Evolutionary conservation across 2,888 invertebrate genomes (phyloP), one percentile per base, ranked within the genome.

Genomic region (Andrena fulva): DNA sequence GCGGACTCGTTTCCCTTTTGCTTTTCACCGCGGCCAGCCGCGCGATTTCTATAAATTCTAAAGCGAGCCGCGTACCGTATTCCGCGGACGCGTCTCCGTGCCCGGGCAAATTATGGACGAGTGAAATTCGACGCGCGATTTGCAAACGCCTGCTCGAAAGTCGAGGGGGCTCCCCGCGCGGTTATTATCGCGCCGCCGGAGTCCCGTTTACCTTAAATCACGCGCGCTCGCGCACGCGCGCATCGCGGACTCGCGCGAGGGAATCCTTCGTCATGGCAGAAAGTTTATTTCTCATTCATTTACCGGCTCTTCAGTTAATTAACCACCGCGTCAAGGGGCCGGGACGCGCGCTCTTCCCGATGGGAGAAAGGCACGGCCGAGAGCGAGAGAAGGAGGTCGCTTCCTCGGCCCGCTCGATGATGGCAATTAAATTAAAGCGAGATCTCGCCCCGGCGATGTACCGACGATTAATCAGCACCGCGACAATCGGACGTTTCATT

Each of bases 371-470:
- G 71, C 74, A 60, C 62, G 63, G 50, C 29, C 6, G 27, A 24
- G 59, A 42, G 52, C n/a, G 56, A 59, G 54, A 54, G 42, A 60
- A 60, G 60, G 42, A 72, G 33, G 66, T 52, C 69, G 63, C 70
- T 67, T 71, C 42, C 75, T 62, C 69, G 73, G 72, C 67, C 52
- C 27, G 67, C 72, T 42, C 90, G 90, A 90, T 88, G 91, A 92
- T 92, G 87, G 91, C 91, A 91, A 92, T 92, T 92, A 91, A 91
- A 92, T 91, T 90, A 90, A 92, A 91, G 84, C 89, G 87, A 91
- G 92, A 93, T 92, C 90, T 86, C 87, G 82, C 84, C 83, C 73
- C 35, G 70, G 33, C 87, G 92, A 92, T 92, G 92, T 91, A 88
- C 77, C 80, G 78, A 85, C 91, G 90, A 93, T 93, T 92, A 92